phyloP scores from a whole-genome alignment of 2,797 vertebrate genomes.

The Dallia pectoralis region DNA sequence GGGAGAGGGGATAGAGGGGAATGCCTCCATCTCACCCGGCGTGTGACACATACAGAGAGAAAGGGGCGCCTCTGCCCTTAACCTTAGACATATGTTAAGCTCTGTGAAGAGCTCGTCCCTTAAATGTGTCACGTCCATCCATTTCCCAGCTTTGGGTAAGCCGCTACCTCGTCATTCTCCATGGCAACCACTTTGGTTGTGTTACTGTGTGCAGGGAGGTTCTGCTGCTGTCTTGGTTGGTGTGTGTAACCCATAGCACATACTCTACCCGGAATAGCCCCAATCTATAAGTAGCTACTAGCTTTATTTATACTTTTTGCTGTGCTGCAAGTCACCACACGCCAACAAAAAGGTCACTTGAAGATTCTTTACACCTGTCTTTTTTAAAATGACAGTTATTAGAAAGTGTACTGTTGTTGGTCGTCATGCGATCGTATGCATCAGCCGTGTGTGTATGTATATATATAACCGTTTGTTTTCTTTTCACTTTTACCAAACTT shows the following conservation, averaged over 20 bases:
- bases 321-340: too few species aligned
- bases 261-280: too few species aligned
- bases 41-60: neutral
- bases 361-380: too few species aligned
- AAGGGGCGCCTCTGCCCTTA: slow-evolving; percentile 12
- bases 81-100: slow-evolving; percentile 45
- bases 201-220: neutral
- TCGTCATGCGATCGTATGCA: too few species aligned
- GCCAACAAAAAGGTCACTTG: too few species aligned
- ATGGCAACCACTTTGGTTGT: slow-evolving; percentile 17
- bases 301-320: neutral
- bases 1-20: slow-evolving; percentile 21
- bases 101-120: slow-evolving; percentile 45
- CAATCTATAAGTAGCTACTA: neutral
- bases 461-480: too few species aligned
- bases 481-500: too few species aligned
- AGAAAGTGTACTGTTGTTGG: too few species aligned
- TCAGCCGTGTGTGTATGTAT: too few species aligned
- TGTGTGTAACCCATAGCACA: too few species aligned
- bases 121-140: slow-evolving; percentile 37
- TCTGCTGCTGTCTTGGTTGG: neutral
- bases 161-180: neutral
- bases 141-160: slow-evolving; percentile 38
- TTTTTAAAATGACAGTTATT: too few species aligned
- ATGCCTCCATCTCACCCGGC: neutral